phyloP scores from a whole-genome alignment of 2,888 invertebrate species.

The Clunio marinus region DNA sequence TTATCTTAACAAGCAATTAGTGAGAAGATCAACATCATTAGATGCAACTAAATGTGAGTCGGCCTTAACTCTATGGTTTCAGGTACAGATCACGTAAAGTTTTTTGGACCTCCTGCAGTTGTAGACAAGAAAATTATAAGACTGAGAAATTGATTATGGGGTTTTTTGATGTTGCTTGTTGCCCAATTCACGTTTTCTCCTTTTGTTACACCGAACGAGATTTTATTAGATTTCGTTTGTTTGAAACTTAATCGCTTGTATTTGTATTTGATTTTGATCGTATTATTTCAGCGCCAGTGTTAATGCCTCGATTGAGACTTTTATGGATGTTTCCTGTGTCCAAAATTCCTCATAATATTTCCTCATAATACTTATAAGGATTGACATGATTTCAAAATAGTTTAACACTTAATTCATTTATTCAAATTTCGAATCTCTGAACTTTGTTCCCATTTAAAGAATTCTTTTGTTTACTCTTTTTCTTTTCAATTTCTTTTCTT shows the following conservation, averaged over 20 bases:
- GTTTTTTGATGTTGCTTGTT: conserved; percentile 32
- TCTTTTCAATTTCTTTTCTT: too few species aligned
- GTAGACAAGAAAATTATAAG: conserved; percentile 39
- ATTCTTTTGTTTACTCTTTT: too few species aligned
- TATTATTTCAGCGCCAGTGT: conserved; percentile 20
- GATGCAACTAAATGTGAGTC: conserved; percentile 5
- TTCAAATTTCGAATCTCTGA: too few species aligned
- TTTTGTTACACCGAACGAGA: not conserved
- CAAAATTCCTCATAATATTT: too few species aligned
- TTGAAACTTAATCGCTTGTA: not conserved
- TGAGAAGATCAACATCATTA: conserved; percentile 9
- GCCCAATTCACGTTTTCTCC: conserved; percentile 13
- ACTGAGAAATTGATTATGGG: conserved; percentile 34
- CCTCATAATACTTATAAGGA: too few species aligned
- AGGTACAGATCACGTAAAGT: not conserved
- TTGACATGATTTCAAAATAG: too few species aligned
- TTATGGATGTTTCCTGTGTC: too few species aligned
- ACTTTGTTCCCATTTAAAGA: too few species aligned
- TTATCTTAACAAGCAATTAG: conserved; percentile 13
- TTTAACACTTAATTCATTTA: too few species aligned
- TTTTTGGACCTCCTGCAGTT: conserved; percentile 36
- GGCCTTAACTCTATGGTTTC: conserved; percentile 9
- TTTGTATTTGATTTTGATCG: too few species aligned
- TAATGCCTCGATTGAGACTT: not conserved
- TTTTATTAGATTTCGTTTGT: not conserved